Percentiles rank a stretch among this genome's conserved stretches.
These are phyloP conservation scores for Marcusenius ussheri DNA, from an alignment of 2,113 vertebrate species.

Conservation along the genomic window DNA sequence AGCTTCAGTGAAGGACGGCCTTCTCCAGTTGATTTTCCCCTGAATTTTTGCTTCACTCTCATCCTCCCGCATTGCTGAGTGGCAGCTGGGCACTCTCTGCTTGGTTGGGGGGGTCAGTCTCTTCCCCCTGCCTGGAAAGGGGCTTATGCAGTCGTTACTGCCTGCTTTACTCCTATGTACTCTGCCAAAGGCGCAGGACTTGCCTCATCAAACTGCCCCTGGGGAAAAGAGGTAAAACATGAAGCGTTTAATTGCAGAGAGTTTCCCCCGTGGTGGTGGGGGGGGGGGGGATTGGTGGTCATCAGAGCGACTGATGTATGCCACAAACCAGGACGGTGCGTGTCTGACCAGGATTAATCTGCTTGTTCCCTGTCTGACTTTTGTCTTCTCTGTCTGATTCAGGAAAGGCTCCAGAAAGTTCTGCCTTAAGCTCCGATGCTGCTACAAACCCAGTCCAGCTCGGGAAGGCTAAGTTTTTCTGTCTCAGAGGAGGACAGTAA, in stretches of 20 bases:
- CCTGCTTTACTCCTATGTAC: constrained; percentile 13
- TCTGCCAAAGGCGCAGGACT: neutral
- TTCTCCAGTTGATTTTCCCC: neutral
- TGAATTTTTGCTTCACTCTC: neutral
- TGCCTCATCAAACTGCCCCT: neutral
- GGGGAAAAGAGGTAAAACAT: neutral
- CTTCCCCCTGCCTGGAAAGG: neutral
- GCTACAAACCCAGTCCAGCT: neutral
- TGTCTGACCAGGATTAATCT: neutral
- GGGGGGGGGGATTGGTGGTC: neutral
- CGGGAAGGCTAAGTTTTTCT: neutral
- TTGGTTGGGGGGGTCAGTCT: constrained; percentile 21
- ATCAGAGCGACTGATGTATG: neutral
- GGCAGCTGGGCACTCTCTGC: constrained; percentile 16
- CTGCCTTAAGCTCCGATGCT: neutral
- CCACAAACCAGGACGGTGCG: neutral
- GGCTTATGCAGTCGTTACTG: neutral
- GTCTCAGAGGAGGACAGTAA: neutral
- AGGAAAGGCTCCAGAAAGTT: neutral
- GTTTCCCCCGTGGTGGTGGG: neutral
- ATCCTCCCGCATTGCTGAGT: constrained; percentile 24
- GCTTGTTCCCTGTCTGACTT: neutral
- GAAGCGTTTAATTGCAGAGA: constrained; percentile 7
- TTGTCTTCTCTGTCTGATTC: too few species aligned
- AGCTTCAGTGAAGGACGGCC: neutral